Evolutionary conservation across 2,113 vertebrate genomes (phyloP).

Genomic region (Phrynocephalus versicolor): DNA sequence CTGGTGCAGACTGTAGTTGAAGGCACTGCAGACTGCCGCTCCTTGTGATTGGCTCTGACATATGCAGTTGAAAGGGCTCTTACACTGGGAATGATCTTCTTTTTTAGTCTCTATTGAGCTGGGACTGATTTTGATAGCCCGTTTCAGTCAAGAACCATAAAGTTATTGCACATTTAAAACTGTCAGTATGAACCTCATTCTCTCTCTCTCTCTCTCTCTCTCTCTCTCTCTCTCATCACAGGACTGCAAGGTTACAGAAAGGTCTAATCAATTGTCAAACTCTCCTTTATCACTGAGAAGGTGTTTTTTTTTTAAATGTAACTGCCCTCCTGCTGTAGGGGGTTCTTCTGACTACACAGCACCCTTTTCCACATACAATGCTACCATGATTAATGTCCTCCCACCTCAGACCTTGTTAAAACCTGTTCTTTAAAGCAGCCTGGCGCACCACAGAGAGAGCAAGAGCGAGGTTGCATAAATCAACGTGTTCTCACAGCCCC

Average conservation of each 20-base stretch:
- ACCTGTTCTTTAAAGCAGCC: slow-evolving; percentile 86
- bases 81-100: slow-evolving; percentile 76
- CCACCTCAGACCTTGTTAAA: slow-evolving; percentile 91
- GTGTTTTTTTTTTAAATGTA: slow-evolving; percentile 69
- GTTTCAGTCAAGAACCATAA: slow-evolving; percentile 86
- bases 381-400: slow-evolving; percentile 88
- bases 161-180: slow-evolving; percentile 86
- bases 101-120: slow-evolving; percentile 80
- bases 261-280: slow-evolving; percentile 90
- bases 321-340: slow-evolving; percentile 84
- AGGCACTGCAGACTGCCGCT: slow-evolving; percentile 70
- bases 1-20: slow-evolving; percentile 64
- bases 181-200: slow-evolving; percentile 76
- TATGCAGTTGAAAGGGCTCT: slow-evolving; percentile 72
- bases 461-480: slow-evolving; percentile 87
- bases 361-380: slow-evolving; percentile 87
- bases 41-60: slow-evolving; percentile 80
- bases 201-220: slow-evolving; percentile 67
- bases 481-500: slow-evolving; percentile 89
- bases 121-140: slow-evolving; percentile 85
- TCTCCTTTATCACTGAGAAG: slow-evolving; percentile 82
- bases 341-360: slow-evolving; percentile 84
- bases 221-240: slow-evolving; percentile 80
- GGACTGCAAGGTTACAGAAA: slow-evolving; percentile 83
- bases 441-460: slow-evolving; percentile 81